Conservation (phyloP, 2,113 vertebrate genomes). For the Burhinus oedicnemus region DNA sequence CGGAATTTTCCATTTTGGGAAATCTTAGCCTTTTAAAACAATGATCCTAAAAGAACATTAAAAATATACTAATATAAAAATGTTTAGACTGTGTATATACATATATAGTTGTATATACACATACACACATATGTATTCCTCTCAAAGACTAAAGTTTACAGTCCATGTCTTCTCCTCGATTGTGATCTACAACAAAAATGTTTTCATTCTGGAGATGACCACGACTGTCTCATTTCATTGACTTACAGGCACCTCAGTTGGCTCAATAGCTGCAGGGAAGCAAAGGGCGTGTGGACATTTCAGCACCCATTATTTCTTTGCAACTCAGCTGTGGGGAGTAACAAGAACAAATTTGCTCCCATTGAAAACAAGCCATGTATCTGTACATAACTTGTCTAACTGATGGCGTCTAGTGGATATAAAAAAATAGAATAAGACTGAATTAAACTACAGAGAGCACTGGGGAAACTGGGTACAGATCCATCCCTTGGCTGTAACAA, state of each 20-base stretch:
- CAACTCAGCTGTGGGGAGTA: not conserved
- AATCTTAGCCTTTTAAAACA: not conserved
- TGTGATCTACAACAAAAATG: not conserved
- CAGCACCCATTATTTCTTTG: not conserved
- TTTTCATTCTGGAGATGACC: not conserved
- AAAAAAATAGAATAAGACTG: not conserved
- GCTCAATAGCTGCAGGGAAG: not conserved
- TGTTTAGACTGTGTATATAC: accelerated
- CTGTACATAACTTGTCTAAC: not conserved
- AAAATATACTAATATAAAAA: not conserved
- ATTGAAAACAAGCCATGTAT: not conserved
- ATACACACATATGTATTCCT: not conserved
- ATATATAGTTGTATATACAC: not conserved
- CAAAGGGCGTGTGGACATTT: not conserved
- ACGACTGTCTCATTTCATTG: not conserved
- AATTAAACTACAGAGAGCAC: not conserved
- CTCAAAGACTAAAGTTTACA: not conserved
- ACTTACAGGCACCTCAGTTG: not conserved
- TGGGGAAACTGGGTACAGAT: not conserved
- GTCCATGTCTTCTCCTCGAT: not conserved
- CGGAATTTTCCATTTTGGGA: not conserved
- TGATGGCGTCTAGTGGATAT: not conserved
- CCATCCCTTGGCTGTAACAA: not conserved
- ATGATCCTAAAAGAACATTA: not conserved
- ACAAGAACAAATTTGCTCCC: not conserved